phyloP scores from a whole-genome alignment of 2,888 invertebrate genomes.

The Caenorhabditis auriculariae region DNA sequence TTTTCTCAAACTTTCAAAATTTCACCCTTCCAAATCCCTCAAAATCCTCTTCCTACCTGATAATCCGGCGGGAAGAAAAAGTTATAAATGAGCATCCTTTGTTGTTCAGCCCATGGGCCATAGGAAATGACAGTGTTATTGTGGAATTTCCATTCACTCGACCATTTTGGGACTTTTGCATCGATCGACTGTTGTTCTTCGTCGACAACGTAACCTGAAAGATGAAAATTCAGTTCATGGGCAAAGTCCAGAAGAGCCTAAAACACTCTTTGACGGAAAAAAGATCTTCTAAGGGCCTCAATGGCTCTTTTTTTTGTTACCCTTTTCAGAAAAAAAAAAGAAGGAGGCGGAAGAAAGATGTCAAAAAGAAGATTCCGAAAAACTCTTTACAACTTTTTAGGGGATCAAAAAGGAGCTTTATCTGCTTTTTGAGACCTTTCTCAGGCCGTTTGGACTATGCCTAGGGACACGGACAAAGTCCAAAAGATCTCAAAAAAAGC shows the following conservation, averaged over 20 bases:
- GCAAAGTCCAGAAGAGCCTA: not conserved
- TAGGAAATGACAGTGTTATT: conserved; percentile 95
- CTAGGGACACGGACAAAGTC: too few species aligned
- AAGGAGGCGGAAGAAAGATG: too few species aligned
- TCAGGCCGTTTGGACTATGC: too few species aligned
- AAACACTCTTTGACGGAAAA: too few species aligned
- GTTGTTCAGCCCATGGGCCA: conserved; percentile 97
- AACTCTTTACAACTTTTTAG: too few species aligned
- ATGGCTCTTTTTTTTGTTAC: too few species aligned
- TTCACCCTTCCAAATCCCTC: not conserved
- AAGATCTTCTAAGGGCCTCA: too few species aligned
- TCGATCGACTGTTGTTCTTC: conserved; percentile 34
- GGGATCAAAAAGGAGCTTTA: too few species aligned
- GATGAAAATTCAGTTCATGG: not conserved
- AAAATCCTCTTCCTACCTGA: conserved; percentile 17
- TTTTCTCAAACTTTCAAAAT: not conserved
- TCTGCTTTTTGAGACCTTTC: too few species aligned
- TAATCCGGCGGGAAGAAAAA: conserved; percentile 82
- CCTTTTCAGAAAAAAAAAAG: too few species aligned
- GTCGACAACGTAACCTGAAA: conserved; percentile 25
- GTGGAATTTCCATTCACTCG: conserved; percentile 71
- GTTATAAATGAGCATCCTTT: conserved; percentile 88
- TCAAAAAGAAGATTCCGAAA: too few species aligned
- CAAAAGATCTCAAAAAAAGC: too few species aligned
- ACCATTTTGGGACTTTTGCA: conserved; percentile 54